A percentile compares a stretch with the other conserved stretches of the same genome.
Evolutionary conservation across 2,888 invertebrate species (phyloP).

Genomic region (Ectemnius continuus): DNA sequence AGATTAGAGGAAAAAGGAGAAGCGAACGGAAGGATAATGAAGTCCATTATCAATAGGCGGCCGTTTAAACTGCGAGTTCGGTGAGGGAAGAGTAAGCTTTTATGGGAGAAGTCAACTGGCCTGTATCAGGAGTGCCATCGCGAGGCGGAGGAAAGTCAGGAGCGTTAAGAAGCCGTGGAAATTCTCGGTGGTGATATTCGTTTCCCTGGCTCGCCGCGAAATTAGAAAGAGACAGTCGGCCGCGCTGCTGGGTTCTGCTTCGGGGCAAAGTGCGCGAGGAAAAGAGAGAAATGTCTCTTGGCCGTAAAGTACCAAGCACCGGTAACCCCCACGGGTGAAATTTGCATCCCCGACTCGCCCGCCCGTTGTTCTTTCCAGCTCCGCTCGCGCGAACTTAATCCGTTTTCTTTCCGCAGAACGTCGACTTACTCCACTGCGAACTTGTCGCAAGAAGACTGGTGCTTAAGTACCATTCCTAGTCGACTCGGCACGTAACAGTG

Average conservation of each 20-base stretch:
- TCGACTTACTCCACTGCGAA: background rate
- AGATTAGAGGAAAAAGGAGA: too few relatives aligned
- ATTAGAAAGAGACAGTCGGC: constrained; percentile 36
- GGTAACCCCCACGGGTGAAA: constrained; percentile 41
- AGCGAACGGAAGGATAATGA: too few relatives aligned
- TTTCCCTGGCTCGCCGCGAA: constrained; percentile 33
- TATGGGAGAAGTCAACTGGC: constrained; percentile 9
- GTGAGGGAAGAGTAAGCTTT: too few relatives aligned
- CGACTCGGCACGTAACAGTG: background rate
- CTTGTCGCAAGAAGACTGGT: background rate
- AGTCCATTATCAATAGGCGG: too few relatives aligned
- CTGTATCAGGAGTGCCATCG: constrained; percentile 28
- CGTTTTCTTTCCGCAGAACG: constrained; percentile 22
- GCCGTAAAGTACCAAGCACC: constrained; percentile 43
- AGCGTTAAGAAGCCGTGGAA: constrained; percentile 31
- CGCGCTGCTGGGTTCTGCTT: too few relatives aligned
- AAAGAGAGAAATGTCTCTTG: constrained; percentile 38
- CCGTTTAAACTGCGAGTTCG: too few relatives aligned
- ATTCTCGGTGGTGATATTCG: constrained; percentile 48
- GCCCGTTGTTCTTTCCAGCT: constrained; percentile 21
- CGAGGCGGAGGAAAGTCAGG: constrained; percentile 22
- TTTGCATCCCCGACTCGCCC: constrained; percentile 49
- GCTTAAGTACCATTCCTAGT: constrained; percentile 25
- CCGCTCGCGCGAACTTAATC: constrained; percentile 24
- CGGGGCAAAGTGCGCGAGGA: constrained; percentile 7